Evolutionary conservation across 2,888 invertebrate genomes (phyloP).

Genomic region (Heliconius charithonia): DNA sequence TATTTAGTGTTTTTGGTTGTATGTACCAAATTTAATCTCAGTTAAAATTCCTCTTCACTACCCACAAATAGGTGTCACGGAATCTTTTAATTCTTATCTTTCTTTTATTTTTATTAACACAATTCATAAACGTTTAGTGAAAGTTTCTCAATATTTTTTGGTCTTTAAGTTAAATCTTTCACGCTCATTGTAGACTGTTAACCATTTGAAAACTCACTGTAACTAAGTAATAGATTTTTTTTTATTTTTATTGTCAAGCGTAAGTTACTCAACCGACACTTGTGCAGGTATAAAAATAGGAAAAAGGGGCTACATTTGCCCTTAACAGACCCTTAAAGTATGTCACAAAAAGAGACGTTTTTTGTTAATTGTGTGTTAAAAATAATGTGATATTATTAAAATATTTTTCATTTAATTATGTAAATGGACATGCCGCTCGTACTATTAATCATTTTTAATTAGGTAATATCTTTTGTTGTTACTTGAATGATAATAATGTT

Average conservation of each 20-base stretch:
- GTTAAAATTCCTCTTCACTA: not conserved
- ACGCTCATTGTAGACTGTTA: not conserved
- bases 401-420: not conserved
- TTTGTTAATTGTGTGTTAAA: not conserved
- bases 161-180: slow-evolving; percentile 1
- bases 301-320: not conserved
- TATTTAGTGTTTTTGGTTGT: slow-evolving; percentile 17
- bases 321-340: not conserved
- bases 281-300: slow-evolving; percentile 34
- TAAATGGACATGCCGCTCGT: not conserved
- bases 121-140: slow-evolving; percentile 6
- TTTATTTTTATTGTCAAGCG: slow-evolving; percentile 11
- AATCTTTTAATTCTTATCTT: slow-evolving; percentile 1
- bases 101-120: slow-evolving; percentile 7
- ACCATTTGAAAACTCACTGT: slow-evolving; percentile 33
- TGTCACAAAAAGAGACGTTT: not conserved
- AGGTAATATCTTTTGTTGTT: too few relatives aligned
- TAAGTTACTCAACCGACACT: slow-evolving; percentile 18
- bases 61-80: not conserved
- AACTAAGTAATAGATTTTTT: slow-evolving; percentile 19
- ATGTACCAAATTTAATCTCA: slow-evolving; percentile 13
- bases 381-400: not conserved
- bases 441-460: not conserved
- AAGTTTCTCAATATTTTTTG: slow-evolving; percentile 16
- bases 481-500: not conserved